phyloP scores from a whole-genome alignment of 1,140 invertebrate species.

The Hycleus cichorii region DNA sequence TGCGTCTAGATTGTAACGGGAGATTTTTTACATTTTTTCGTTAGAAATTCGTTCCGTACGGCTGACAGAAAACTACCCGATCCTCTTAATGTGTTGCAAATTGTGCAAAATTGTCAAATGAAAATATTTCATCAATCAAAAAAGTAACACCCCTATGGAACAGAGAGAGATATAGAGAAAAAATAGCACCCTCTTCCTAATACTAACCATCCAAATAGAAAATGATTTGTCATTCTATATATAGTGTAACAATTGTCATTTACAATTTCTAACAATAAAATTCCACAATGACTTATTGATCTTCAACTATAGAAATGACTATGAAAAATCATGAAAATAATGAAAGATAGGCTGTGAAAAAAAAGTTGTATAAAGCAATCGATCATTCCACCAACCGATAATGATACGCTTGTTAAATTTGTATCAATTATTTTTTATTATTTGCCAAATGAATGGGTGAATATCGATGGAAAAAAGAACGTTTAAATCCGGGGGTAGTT shows the following conservation, averaged over 20 bases:
- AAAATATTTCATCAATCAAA: constrained; percentile 14
- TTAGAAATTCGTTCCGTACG: not conserved
- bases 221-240: constrained; percentile 13
- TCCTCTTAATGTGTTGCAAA: constrained; percentile 1
- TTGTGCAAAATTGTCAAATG: constrained; percentile 5
- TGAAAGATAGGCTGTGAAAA: not conserved
- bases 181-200: too few species aligned
- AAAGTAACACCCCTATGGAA: too few species aligned
- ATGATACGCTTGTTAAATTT: constrained; percentile 19
- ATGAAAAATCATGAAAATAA: not conserved
- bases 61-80: not conserved
- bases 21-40: not conserved
- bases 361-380: constrained; percentile 2
- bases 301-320: not conserved
- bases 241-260: not conserved
- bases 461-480: too few species aligned
- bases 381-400: constrained; percentile 14
- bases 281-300: constrained; percentile 1
- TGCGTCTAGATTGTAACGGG: too few species aligned
- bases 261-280: constrained; percentile 5
- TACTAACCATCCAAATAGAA: not conserved
- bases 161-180: too few species aligned
- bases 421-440: constrained; percentile 12
- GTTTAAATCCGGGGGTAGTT: too few species aligned
- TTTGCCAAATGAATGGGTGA: too few species aligned